A percentile compares a stretch with the other conserved stretches of the same genome.
phyloP scores from a whole-genome alignment of 2,888 invertebrate genomes.

The Chrysomela aeneicollis region DNA sequence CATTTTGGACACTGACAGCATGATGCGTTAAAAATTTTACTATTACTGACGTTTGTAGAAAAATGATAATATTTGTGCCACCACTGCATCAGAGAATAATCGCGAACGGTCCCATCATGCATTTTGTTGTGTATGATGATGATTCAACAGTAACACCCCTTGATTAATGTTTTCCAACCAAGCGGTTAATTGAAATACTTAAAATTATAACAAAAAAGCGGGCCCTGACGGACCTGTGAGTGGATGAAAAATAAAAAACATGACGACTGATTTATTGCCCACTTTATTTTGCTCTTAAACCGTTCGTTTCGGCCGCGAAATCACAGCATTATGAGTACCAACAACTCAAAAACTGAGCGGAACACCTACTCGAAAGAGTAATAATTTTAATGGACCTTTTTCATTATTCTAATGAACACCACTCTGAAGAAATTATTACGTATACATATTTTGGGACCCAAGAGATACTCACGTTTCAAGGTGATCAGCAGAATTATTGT shows the following conservation, averaged over 20 bases:
- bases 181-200: conserved; percentile 59
- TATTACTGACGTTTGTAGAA: too few species aligned
- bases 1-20: too few species aligned
- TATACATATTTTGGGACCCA: too few species aligned
- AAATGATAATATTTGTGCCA: not conserved
- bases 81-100: conserved; percentile 25
- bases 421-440: not conserved
- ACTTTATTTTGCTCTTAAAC: conserved; percentile 14
- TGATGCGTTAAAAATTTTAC: too few species aligned
- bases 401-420: not conserved
- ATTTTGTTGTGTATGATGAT: conserved; percentile 50
- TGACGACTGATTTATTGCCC: conserved; percentile 47
- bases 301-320: not conserved
- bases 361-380: not conserved
- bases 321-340: not conserved
- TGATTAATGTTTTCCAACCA: conserved; percentile 58
- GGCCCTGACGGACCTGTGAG: conserved; percentile 35
- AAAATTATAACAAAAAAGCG: conserved; percentile 55
- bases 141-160: conserved; percentile 58
- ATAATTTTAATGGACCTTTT: not conserved
- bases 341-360: not conserved
- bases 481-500: too few species aligned
- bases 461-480: too few species aligned
- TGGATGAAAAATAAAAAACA: conserved; percentile 35
- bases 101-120: conserved; percentile 41